Evolutionary conservation across 1,140 invertebrate genomes (phyloP).

Genomic region (Chymomyza costata): DNA sequence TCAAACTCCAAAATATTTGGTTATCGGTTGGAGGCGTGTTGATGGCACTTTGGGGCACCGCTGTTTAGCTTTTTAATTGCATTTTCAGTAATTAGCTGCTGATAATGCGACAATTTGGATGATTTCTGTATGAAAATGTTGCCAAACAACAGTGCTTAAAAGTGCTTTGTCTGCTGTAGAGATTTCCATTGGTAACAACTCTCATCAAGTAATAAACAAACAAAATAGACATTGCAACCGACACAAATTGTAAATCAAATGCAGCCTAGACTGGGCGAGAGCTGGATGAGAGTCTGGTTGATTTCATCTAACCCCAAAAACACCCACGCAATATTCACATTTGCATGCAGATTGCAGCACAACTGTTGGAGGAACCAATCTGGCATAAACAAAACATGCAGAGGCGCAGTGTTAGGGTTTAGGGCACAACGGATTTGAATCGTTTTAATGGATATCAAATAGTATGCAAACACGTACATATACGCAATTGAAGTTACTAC

Average conservation of each 20-base stretch:
- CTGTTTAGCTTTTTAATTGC: no score
- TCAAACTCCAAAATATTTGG: no score
- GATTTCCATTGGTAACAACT: no score
- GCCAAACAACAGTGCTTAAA: no score
- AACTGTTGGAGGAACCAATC: background rate
- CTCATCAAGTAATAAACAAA: slow-evolving; percentile 62
- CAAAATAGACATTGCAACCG: slow-evolving; percentile 41
- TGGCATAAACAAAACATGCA: background rate
- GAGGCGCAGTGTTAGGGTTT: background rate
- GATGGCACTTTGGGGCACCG: no score
- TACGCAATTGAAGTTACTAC: slow-evolving; percentile 5
- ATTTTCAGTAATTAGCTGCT: no score
- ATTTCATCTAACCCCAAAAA: background rate
- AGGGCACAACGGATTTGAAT: slow-evolving; percentile 37
- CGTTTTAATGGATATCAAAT: slow-evolving; percentile 73
- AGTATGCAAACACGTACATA: slow-evolving; percentile 35
- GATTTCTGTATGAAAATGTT: no score
- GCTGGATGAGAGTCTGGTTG: background rate
- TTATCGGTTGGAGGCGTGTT: no score
- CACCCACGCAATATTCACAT: slow-evolving; percentile 41
- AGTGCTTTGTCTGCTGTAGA: no score
- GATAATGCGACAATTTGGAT: no score
- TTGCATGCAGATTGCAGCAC: slow-evolving; percentile 48
- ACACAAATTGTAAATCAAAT: slow-evolving; percentile 63
- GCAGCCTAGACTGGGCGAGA: slow-evolving; percentile 3